Base-by-base conservation (phyloP, 1,140 invertebrate genomes). In the Trachelipus rathkii region DNA sequence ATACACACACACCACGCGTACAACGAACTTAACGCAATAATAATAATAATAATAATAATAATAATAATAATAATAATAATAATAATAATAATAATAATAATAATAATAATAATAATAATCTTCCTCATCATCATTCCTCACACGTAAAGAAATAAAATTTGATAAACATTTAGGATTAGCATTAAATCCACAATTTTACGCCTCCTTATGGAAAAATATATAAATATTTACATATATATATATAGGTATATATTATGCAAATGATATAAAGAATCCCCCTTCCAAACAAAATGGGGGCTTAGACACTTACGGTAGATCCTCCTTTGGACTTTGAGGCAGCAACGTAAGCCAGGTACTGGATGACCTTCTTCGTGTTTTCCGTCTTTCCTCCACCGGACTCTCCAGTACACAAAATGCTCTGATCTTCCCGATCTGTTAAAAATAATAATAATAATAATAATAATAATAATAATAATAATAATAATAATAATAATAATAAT, bases 331-430 rank as follows among this genome's bases (percentile, higher is more conserved):
- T 96, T 10, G 96, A 98, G 13, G 96, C 96, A 81, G 96, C 97
- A 50, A 99, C 96, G 87, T 95, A 97, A 3, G 97, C 97, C 84
- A 99, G 88, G 89, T 99, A 99, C 87, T 99, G 98, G 84, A 99
- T 99, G 45, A 99, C 98, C 90, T 99, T 99, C 87, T 99, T 99
- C 67, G 98, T 99, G 86, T 99, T 99, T 86, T 99, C 98, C 23
- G 98, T 99, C 89, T 99, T 99, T 80, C 98, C 98, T 81, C 97
- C 97, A 82, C 98, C 98, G n/a, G 97, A 99, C 87, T 99, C 98
- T 82, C 98, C 98, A 72, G 97, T 99, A 89, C 97, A 99, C 74
- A 99, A 88, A 85, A 99, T 99, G 10, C 96, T 98, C 87, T 99
- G 97, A 87, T 99, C 97, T 88, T 99, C 97, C 66, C 96, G 91